These are phyloP conservation scores for Synergus gifuensis DNA, from an alignment of 2,888 invertebrate species.

Conservation along the genomic window DNA sequence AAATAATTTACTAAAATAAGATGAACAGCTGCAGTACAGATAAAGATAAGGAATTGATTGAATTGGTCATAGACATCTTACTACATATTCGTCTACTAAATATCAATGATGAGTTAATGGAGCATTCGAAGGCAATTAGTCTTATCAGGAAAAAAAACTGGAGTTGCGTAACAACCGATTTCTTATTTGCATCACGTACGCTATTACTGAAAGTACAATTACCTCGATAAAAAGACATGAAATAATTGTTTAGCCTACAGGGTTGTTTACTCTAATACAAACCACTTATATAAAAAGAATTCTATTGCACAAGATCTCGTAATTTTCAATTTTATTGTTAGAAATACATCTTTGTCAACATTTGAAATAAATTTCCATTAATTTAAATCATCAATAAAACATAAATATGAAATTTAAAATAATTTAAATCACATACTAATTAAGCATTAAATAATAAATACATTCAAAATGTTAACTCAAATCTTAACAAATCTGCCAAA, in stretches of 20 bases:
- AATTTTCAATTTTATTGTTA: not conserved
- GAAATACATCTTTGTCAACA: not conserved
- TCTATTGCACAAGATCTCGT: not conserved
- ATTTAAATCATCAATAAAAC: not conserved
- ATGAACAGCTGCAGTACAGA: not conserved
- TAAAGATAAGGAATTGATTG: constrained; percentile 10
- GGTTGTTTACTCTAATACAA: not conserved
- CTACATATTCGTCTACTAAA: not conserved
- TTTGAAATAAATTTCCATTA: not conserved
- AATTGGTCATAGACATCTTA: not conserved
- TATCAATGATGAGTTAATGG: constrained; percentile 23
- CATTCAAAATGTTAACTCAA: constrained; percentile 21
- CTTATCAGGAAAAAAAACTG: constrained; percentile 10
- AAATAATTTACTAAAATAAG: not conserved
- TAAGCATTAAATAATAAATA: not conserved
- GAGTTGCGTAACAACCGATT: not conserved
- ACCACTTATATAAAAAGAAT: not conserved
- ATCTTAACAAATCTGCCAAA: constrained; percentile 8
- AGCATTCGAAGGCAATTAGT: constrained; percentile 18
- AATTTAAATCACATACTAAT: not conserved
- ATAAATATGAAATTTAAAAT: not conserved
- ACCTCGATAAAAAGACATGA: not conserved
- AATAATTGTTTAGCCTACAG: not conserved
- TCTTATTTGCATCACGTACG: constrained; percentile 1
- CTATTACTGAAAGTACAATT: constrained; percentile 1